Percentiles rank a stretch among this genome's conserved stretches.
These are phyloP conservation scores for Melangyna quadrimaculata DNA, from an alignment of 2,888 invertebrate genomes.

Conservation along the genomic window DNA sequence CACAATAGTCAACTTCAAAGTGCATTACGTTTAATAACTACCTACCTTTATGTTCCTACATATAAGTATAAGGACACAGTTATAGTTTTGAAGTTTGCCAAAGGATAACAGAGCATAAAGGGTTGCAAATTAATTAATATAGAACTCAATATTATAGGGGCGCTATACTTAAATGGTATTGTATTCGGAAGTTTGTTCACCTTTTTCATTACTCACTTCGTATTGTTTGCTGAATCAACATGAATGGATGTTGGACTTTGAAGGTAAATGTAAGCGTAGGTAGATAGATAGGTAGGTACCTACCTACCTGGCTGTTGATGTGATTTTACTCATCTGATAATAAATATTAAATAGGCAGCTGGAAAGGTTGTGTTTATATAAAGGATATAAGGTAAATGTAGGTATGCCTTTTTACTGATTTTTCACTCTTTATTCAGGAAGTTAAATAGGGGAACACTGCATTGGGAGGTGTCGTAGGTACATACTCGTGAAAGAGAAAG, in stretches of 20 bases:
- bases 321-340: constrained; percentile 30
- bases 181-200: constrained; percentile 29
- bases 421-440: background rate
- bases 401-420: constrained; percentile 1
- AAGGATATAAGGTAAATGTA: too few species aligned
- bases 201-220: constrained; percentile 9
- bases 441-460: too few species aligned
- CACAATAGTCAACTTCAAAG: background rate
- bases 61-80: background rate
- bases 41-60: background rate
- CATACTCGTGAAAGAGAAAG: too few species aligned
- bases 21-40: background rate
- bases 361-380: constrained; percentile 12
- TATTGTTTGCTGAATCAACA: constrained; percentile 15
- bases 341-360: constrained; percentile 35
- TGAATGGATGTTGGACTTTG: background rate
- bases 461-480: too few species aligned
- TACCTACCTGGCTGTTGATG: background rate
- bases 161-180: constrained; percentile 2
- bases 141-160: constrained; percentile 36
- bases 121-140: constrained; percentile 49
- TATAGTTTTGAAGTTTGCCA: background rate
- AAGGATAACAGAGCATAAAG: constrained; percentile 20
- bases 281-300: background rate
- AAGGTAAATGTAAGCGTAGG: background rate